A percentile compares a stretch with the other conserved stretches of the same genome.
Evolutionary conservation across 1,140 invertebrate genomes (phyloP).

Genomic region (Homarus americanus): DNA sequence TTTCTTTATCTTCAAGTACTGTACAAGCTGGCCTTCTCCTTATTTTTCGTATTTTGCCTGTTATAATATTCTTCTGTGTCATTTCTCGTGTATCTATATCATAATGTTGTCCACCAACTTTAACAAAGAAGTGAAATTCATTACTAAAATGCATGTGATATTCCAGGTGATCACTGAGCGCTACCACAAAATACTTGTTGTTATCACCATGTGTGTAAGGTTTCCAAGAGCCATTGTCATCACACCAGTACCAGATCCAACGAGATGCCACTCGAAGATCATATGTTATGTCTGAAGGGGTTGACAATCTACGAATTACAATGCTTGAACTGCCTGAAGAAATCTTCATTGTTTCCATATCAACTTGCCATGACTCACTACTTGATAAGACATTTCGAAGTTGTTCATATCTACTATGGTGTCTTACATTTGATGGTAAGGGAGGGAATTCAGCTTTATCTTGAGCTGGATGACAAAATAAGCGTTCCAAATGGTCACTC

Average conservation of each 20-base stretch:
- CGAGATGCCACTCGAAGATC: constrained; percentile 42
- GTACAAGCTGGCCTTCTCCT: constrained; percentile 54
- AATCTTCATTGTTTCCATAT: constrained; percentile 59
- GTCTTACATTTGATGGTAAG: neutral
- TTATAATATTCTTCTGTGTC: constrained; percentile 24
- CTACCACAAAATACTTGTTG: constrained; percentile 33
- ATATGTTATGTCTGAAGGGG: constrained; percentile 59
- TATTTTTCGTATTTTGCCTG: constrained; percentile 12
- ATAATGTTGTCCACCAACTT: constrained; percentile 19
- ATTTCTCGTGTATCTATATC: constrained; percentile 34
- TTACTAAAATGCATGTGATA: constrained; percentile 13
- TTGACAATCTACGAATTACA: constrained; percentile 60
- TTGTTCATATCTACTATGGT: neutral
- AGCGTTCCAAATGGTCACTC: constrained; percentile 57
- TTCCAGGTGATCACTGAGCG: constrained; percentile 70
- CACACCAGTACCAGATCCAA: constrained; percentile 69
- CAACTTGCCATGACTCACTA: constrained; percentile 27
- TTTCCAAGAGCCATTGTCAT: constrained; percentile 38
- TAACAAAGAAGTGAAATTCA: neutral
- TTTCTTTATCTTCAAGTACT: neutral
- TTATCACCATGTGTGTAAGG: constrained; percentile 46
- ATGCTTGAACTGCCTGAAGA: neutral
- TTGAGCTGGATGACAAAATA: constrained; percentile 47
- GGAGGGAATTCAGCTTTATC: constrained; percentile 22
- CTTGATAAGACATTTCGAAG: constrained; percentile 5